Conservation (phyloP, 1,140 invertebrate species). For the Parapsyche elsis region DNA sequence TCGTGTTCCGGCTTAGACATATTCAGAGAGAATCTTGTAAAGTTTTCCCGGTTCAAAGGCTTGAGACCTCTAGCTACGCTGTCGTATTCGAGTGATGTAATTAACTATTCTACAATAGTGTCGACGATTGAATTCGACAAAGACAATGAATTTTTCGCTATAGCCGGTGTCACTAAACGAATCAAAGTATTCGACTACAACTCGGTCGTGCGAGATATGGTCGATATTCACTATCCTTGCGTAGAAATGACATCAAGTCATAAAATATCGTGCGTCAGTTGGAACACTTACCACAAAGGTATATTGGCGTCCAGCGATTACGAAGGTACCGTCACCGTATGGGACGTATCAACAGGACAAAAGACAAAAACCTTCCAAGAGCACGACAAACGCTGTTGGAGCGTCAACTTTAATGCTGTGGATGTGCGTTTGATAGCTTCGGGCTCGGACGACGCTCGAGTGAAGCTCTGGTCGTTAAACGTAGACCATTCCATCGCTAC, state of each 20-base stretch:
- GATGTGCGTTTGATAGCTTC: constrained; percentile 93
- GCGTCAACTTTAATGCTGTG: constrained; percentile 94
- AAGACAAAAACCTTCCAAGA: constrained; percentile 83
- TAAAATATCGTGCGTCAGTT: constrained; percentile 95
- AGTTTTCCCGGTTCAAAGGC: constrained; percentile 87
- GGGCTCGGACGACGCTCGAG: constrained; percentile 93
- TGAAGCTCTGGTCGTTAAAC: constrained; percentile 94
- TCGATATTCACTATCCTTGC: constrained; percentile 92
- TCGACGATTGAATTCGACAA: constrained; percentile 98
- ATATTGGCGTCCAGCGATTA: constrained; percentile 94
- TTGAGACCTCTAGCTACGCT: constrained; percentile 86
- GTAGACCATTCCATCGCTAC: constrained; percentile 88
- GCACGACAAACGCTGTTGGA: constrained; percentile 97
- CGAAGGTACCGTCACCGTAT: constrained; percentile 92
- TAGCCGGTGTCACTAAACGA: constrained; percentile 94
- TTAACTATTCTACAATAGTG: constrained; percentile 91
- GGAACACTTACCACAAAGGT: constrained; percentile 93
- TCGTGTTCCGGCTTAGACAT: constrained; percentile 74
- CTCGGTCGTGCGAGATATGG: constrained; percentile 84
- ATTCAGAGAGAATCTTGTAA: constrained; percentile 88
- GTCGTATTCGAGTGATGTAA: constrained; percentile 89
- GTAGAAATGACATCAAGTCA: constrained; percentile 94
- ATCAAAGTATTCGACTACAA: constrained; percentile 96
- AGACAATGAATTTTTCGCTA: constrained; percentile 96
- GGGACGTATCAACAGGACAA: constrained; percentile 89